Evolutionary conservation across 64 coral and sea anemone genomes (phyloP).

Genomic region (Porites lutea): DNA sequence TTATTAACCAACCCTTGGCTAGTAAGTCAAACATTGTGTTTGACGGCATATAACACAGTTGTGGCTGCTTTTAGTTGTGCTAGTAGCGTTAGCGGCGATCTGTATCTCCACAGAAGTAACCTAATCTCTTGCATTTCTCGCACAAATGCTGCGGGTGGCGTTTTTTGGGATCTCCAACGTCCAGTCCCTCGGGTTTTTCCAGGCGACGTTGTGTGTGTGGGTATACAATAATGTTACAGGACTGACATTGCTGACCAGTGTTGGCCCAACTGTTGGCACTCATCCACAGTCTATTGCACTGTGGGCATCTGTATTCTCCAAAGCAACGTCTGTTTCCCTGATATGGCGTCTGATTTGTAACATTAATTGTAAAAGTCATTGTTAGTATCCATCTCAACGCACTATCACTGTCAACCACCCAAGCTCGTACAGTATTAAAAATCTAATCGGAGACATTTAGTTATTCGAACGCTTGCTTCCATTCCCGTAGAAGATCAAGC

Average conservation of each 20-base stretch:
- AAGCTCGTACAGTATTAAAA: no score
- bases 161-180: conserved; percentile 27
- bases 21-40: no score
- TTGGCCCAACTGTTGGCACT: conserved; percentile 77
- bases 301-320: conserved; percentile 71
- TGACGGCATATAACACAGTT: no score
- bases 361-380: not conserved
- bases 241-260: conserved; percentile 70
- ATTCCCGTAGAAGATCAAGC: no score
- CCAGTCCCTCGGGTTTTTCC: conserved; percentile 52
- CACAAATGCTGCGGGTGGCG: conserved; percentile 59
- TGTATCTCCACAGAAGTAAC: conserved; percentile 17
- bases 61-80: not conserved
- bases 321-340: conserved; percentile 63
- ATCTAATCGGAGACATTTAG: no score
- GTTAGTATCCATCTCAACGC: no score
- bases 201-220: conserved; percentile 71
- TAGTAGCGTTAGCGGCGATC: not conserved
- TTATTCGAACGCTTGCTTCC: no score
- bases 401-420: no score
- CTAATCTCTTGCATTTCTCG: conserved; percentile 71
- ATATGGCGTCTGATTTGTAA: conserved; percentile 48
- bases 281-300: conserved; percentile 66
- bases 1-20: no score
- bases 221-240: conserved; percentile 61